Evolutionary conservation across 2,797 vertebrate species (phyloP), one percentile per base, ranked within the genome.

Genomic region (Pseudomugil gertrudae): DNA sequence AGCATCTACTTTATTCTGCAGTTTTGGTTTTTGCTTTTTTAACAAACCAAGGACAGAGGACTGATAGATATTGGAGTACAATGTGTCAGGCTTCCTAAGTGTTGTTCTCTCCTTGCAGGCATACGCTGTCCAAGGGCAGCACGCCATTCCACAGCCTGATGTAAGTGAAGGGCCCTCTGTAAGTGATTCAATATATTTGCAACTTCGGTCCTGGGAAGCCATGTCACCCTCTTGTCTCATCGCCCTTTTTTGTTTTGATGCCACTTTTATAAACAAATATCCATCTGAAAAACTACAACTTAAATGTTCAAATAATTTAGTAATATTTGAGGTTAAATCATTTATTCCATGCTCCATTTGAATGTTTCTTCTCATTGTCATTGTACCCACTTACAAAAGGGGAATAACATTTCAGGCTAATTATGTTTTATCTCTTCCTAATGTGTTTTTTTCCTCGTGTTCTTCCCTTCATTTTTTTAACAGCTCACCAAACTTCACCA

Each of bases 81-180:
- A 32, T 60, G 45, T 84, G 69, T 83, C 73, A 73, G 78, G 58
- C 58, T 74, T 83, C 62, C 64, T 91, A 83, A 90, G 64, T 74
- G 76, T 63, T 85, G 78, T 93, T 86, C 90, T 95, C 69, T 94
- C 93, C 90, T 94, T 96, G 90, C 95, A 97, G 96, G 96, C 96
- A 84, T 98, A 97, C 80, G 93, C 96, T 94, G 96, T 97, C 95
- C 96, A 97, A 96, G 96, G 96, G 93, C 96, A 97, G 95, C 96
- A 97, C 93, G 95, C 96, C 94, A 98, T 98, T 95, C 96, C 96
- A 94, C 96, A 98, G 95, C 96, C 96, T 95, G 96, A 97, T 96
- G 96, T 98, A 96, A 98, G 96, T 97, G 90, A 91, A 85, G 90
- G 86, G 90, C 84, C 92, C 75, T 92, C 86, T 92, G 92, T 93